Conservation (phyloP, 2,797 vertebrate genomes). For the Onychomys arenicola region DNA sequence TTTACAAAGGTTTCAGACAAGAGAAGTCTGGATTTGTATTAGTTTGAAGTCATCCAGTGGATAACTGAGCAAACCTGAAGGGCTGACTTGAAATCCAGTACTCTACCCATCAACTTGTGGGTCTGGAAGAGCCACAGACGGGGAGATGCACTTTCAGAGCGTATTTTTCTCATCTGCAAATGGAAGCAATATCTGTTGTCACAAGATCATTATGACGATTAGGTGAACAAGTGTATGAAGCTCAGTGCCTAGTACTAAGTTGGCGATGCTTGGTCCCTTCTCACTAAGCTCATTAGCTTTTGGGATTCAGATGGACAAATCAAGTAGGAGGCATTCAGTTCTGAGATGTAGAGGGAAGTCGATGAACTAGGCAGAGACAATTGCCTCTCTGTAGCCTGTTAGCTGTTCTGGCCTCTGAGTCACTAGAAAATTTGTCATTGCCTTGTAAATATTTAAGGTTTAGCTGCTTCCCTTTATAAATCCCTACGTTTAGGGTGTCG, state of each 20-base stretch:
- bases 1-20: slow-evolving; percentile 44
- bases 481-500: not conserved
- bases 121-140: not conserved
- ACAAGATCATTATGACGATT: not conserved
- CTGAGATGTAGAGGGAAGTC: not conserved
- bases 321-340: slow-evolving; percentile 10
- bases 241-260: not conserved
- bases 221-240: slow-evolving; percentile 15
- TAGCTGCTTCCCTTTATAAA: slow-evolving; percentile 1
- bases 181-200: not conserved
- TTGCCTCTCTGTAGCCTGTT: slow-evolving; percentile 6
- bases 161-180: slow-evolving; percentile 32
- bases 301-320: slow-evolving; percentile 17
- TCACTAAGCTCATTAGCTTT: slow-evolving; percentile 16
- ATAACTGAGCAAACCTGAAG: slow-evolving; percentile 5
- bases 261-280: not conserved
- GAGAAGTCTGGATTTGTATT: slow-evolving; percentile 15
- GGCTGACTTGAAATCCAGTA: slow-evolving; percentile 20
- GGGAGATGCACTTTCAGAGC: not conserved
- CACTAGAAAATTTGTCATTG: slow-evolving; percentile 9
- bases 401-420: slow-evolving; percentile 1
- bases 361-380: not conserved
- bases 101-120: not conserved
- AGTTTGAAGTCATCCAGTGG: not conserved
- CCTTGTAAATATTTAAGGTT: slow-evolving; percentile 41